Percentiles rank a stretch among this genome's conserved stretches.
Conservation (phyloP, 2,113 vertebrate genomes). For the Anarhynchus alexandrinus region DNA sequence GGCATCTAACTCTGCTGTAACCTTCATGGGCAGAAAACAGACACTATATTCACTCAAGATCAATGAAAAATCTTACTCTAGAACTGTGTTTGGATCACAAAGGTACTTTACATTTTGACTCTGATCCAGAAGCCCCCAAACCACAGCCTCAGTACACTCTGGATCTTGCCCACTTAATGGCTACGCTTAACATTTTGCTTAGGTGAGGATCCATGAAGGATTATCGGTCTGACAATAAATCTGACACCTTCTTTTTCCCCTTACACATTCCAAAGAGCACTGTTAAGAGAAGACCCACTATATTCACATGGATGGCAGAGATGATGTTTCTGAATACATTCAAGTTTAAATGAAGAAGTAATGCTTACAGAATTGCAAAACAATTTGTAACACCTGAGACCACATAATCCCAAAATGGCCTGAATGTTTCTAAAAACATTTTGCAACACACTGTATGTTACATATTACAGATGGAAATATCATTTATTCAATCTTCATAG, state of each 20-base stretch:
- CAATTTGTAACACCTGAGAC: neutral
- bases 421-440: neutral
- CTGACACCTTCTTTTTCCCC: neutral
- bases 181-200: neutral
- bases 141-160: neutral
- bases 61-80: neutral
- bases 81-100: neutral
- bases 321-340: neutral
- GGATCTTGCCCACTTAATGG: neutral
- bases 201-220: neutral
- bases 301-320: neutral
- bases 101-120: neutral
- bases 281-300: neutral
- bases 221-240: neutral
- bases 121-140: neutral
- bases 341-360: neutral
- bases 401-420: neutral
- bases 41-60: neutral
- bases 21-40: constrained; percentile 68
- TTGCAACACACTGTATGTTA: neutral
- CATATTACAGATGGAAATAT: neutral
- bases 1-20: constrained; percentile 92
- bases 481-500: neutral
- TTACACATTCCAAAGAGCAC: neutral
- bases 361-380: neutral